phyloP scores from a whole-genome alignment of 2,797 vertebrate genomes.

The Heterohyrax brucei region DNA sequence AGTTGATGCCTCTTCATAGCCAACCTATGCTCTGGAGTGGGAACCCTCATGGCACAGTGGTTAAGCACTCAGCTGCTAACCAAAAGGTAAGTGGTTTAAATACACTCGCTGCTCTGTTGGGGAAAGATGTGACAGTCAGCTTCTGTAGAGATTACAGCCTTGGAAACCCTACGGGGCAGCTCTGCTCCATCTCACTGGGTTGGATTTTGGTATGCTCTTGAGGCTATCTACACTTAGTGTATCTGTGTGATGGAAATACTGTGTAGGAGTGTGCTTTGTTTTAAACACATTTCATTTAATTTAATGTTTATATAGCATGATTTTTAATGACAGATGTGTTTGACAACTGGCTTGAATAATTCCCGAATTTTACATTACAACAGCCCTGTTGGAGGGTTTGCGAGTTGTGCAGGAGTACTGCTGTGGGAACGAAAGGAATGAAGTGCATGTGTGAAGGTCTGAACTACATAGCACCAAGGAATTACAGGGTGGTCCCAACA shows the following conservation, averaged over 20 bases:
- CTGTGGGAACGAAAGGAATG: not conserved
- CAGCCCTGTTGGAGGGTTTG: not conserved
- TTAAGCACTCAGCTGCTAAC: not conserved
- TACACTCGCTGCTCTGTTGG: not conserved
- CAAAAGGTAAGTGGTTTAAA: not conserved
- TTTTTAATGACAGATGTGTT: not conserved
- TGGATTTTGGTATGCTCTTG: too few relatives aligned
- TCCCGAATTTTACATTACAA: not conserved
- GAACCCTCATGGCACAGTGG: too few relatives aligned
- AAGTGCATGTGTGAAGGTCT: conserved; percentile 17
- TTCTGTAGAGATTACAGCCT: not conserved
- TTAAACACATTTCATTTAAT: not conserved
- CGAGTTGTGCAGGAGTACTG: not conserved
- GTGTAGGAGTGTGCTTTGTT: not conserved
- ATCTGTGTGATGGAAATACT: not conserved
- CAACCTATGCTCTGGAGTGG: not conserved
- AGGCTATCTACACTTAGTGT: not conserved
- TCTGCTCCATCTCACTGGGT: not conserved
- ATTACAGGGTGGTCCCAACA: not conserved
- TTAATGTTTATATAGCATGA: not conserved
- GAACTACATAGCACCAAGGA: not conserved
- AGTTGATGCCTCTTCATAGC: too few relatives aligned
- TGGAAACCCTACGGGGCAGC: not conserved
- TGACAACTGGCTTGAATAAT: not conserved
- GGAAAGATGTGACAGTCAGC: not conserved